Base-by-base conservation (phyloP, 1,140 invertebrate species). In the Drosophila dunni region DNA sequence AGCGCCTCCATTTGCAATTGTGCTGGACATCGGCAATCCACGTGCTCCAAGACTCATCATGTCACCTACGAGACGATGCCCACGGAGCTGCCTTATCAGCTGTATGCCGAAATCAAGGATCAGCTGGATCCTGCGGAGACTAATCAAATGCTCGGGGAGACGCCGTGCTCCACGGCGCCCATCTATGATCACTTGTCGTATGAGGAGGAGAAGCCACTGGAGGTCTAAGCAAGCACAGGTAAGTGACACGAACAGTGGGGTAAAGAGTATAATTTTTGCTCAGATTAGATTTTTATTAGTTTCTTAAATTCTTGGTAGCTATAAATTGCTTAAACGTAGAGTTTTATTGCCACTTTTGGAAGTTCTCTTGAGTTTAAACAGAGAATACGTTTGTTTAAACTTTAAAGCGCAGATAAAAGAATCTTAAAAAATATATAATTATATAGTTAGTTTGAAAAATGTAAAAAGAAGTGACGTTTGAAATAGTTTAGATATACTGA, bases 41-140 rank as follows among this genome's bases (percentile, higher is more conserved):
- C 60, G 6, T 91, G 90, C 44, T 66, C 75, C 0, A 75, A 79
- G 54, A 63, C 54, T 0, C 77, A 91, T 29, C 91, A 91, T 20
- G 85, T 90, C 46, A 91, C 91, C 20, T 91, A 91, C n/a, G 90
- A 91, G 29, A 38, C 74, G 0, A 58, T 86, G 62, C 79, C 90
- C 36, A 44, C 62, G 2, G 81, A 91, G 36, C 42, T 77, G 50
- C 86, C 90, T 0, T 82, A 85, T 46, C 80, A 90, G 46, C 57
- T 91, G 2, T 91, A 91, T 38, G 75, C 91, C 0, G 91, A 91
- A 67, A 91, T 91, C 46, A 90, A 80, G 67, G 84, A 89, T 33
- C 65, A 51, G 11, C 13, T 15, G 0, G 67, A 73, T 7, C 50
- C 9, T 51, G 20, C 24, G 0, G 67, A 61, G 2, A 53, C n/a